Evolutionary conservation across 2,113 vertebrate species (phyloP).

Genomic region (Bujurquina vittata): DNA sequence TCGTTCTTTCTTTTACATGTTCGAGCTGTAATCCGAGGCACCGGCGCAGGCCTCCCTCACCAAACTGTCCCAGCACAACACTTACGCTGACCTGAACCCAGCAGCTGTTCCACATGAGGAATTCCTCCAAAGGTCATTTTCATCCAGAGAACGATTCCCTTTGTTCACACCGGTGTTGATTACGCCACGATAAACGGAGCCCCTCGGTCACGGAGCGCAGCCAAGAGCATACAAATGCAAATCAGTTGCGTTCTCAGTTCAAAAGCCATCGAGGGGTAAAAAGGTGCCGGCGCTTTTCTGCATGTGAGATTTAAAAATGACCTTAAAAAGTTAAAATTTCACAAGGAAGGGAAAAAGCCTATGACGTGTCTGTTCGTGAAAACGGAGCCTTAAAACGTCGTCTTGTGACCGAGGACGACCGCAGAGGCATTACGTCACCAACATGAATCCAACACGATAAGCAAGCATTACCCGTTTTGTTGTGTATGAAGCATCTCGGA

Average conservation of each 20-base stretch:
- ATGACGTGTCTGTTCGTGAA: neutral
- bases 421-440: neutral
- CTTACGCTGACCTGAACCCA: neutral
- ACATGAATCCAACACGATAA: neutral
- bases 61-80: neutral
- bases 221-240: slow-evolving; percentile 51
- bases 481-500: neutral
- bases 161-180: slow-evolving; percentile 23
- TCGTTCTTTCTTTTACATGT: neutral
- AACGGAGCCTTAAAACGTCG: neutral
- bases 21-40: neutral
- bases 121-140: slow-evolving; percentile 29
- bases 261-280: neutral
- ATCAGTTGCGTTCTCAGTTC: neutral
- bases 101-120: slow-evolving; percentile 21
- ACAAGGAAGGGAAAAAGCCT: neutral
- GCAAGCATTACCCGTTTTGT: neutral
- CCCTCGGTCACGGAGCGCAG: slow-evolving; percentile 2
- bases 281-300: neutral
- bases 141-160: slow-evolving; percentile 20
- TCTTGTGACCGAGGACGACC: neutral
- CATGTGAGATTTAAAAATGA: neutral
- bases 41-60: fast-evolving
- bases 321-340: neutral
- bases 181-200: slow-evolving; percentile 20